Base-by-base conservation (phyloP, 1,140 invertebrate species). In the Trichoplusia ni region DNA sequence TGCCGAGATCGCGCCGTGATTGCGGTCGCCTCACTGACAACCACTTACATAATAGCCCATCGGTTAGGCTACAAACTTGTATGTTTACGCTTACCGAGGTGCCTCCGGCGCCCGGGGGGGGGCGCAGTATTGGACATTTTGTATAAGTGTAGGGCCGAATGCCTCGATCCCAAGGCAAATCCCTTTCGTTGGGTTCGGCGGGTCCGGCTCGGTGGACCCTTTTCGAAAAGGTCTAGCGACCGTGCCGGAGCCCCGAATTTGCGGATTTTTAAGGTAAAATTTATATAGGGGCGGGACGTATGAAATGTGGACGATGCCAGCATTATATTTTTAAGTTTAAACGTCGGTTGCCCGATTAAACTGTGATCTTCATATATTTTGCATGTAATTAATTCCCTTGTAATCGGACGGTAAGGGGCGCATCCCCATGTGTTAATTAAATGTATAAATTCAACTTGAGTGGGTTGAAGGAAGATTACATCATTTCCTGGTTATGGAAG, bases 181-280 rank as follows among this genome's bases (percentile, higher is more conserved):
- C 87, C 87, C 81, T 90, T 90, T 86, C 75, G 79, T 23, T 29
- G 11, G 23, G 44, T 16, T 27, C 44, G 23, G 13, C 8, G 46
- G 44, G 42, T 46, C 13, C 42, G 21, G 72, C 49, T 25, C 42
- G 21, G 72, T 54, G 63, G 79, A 83, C 85, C 85, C 82, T 86
- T 85, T 81, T 76, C 75, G 79, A 71, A 78, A 82, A 83, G 77
- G 78, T 74, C 77, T 61, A 42, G 58, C 59, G 77, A 75, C 79
- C 77, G 81, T 81, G 79, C 81, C 84, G 66, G 70, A 64, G 73
- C 46, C 69, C 82, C 79, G 82, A 87, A 87, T 89, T 90, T 87
- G 86, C 82, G 86, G 87, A 90, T 90, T 90, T 90, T 90, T 90
- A 87, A 90, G 84, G 86, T 87, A 81, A 86, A 89, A 90, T 90